Percentiles rank a stretch among this genome's conserved stretches.
These are phyloP conservation scores for Tupiocoris notatus DNA, from an alignment of 2,888 invertebrate species.

Conservation along the genomic window DNA sequence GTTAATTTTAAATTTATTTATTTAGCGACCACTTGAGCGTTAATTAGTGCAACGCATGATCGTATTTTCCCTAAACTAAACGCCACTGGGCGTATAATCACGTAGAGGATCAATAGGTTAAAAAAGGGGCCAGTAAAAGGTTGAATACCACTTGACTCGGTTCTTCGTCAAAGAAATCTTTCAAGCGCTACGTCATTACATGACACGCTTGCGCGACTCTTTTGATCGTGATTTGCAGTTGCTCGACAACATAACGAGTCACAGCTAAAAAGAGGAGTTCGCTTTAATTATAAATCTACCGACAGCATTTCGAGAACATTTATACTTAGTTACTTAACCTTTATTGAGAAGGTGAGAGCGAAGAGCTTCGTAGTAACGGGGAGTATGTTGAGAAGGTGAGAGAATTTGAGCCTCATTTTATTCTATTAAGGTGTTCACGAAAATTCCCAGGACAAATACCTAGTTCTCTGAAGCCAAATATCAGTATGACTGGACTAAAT, in stretches of 20 bases:
- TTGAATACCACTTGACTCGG: background rate
- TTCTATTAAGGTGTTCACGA: no score
- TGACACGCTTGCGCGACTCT: background rate
- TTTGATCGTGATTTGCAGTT: background rate
- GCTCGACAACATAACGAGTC: background rate
- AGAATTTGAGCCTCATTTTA: no score
- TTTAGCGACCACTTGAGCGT: background rate
- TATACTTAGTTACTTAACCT: no score
- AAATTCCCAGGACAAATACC: no score
- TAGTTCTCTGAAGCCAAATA: no score
- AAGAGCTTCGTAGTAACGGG: no score
- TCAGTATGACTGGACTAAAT: no score
- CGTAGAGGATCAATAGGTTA: background rate
- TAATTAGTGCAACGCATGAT: background rate
- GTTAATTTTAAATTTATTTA: no score
- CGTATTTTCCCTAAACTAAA: background rate
- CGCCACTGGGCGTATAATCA: background rate
- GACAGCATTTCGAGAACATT: background rate
- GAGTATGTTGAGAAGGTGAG: no score
- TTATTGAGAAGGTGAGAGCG: no score
- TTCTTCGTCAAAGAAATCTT: background rate
- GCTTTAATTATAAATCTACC: background rate
- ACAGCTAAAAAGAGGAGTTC: background rate
- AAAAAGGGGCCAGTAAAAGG: background rate
- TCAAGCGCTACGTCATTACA: background rate